Base-by-base conservation (phyloP, 2,797 vertebrate species). In the Chrysocyon brachyurus region DNA sequence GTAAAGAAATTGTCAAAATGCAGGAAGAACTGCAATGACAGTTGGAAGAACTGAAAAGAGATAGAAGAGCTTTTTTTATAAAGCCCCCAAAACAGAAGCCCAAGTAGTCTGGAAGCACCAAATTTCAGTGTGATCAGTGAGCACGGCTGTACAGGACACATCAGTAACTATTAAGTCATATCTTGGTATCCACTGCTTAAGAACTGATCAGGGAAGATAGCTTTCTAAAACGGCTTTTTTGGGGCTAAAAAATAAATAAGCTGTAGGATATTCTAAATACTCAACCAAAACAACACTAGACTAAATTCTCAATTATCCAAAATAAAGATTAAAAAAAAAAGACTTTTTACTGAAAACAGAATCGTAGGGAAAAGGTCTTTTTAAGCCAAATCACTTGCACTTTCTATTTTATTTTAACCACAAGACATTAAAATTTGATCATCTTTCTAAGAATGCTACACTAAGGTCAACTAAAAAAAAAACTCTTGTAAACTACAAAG, bases 381-480 rank as follows among this genome's bases (percentile, higher is more conserved):
- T 87, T 90, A 89, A 94, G 57, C 6, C 24, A 81, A 97, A 93
- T 57, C 64, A 75, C 57, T 83, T 77, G 3, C 5, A 57, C 46
- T 91, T 87, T 70, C 46, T 79, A 92, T 91, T 92, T 59, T 79
- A 75, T 83, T 96, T 95, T 90, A 91, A 46, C 79, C 28, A 54
- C 68, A 64, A 79, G 54, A 73, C 22, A 72, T 64, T 92, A 89
- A 92, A 72, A 73, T 52, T n/a, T 75, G 17, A 1, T 91, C 83
- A 92, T 64, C 52, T 88, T 87, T 84, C 91, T 73, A 90, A 90
- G 40, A 95, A 77, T 78, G 33, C 22, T 49, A 83, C 17, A 28
- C 56, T 63, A 79, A 87, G 66, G 56, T 82, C 22, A 96, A 72
- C 56, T 77, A 93, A 90, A 46, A 46, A 40, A 46, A 46, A 93